A percentile compares a stretch with the other conserved stretches of the same genome.
phyloP scores from a whole-genome alignment of 2,888 invertebrate genomes.

The Eupsilia transversa region DNA sequence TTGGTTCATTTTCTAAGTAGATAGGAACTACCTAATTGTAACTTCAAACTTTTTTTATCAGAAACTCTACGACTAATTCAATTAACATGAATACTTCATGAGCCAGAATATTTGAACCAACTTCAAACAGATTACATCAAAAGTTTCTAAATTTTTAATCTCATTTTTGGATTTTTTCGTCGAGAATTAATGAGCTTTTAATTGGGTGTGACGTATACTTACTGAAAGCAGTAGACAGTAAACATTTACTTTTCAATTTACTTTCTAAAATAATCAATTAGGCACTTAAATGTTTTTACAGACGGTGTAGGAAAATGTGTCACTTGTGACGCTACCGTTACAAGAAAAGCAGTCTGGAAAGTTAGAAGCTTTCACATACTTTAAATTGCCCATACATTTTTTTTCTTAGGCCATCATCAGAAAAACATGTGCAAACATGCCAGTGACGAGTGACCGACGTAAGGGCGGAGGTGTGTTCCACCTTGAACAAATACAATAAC shows the following conservation, averaged over 20 bases:
- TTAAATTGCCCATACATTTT: not conserved
- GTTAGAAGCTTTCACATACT: not conserved
- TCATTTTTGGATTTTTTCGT: conserved; percentile 61
- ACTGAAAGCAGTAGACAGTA: conserved; percentile 11
- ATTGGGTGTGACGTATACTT: conserved; percentile 60
- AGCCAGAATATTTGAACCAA: conserved; percentile 45
- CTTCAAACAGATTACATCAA: conserved; percentile 65
- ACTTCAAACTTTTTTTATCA: conserved; percentile 5
- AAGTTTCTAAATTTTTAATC: conserved; percentile 65
- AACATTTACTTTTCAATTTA: conserved; percentile 20
- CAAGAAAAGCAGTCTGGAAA: not conserved
- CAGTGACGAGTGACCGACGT: not conserved
- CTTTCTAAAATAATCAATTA: not conserved
- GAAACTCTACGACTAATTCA: conserved; percentile 52
- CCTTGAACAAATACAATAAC: conserved; percentile 71
- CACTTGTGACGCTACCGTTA: not conserved
- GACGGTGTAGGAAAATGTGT: not conserved
- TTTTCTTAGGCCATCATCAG: not conserved
- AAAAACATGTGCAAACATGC: conserved; percentile 9
- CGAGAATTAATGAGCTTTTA: conserved; percentile 65
- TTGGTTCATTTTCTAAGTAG: not conserved
- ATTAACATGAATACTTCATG: conserved; percentile 51
- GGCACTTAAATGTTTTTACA: not conserved
- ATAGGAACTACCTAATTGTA: not conserved
- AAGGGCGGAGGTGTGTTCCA: conserved; percentile 61